These are phyloP conservation scores for Callosobruchus maculatus DNA, from an alignment of 2,888 invertebrate species.

Conservation along the genomic window DNA sequence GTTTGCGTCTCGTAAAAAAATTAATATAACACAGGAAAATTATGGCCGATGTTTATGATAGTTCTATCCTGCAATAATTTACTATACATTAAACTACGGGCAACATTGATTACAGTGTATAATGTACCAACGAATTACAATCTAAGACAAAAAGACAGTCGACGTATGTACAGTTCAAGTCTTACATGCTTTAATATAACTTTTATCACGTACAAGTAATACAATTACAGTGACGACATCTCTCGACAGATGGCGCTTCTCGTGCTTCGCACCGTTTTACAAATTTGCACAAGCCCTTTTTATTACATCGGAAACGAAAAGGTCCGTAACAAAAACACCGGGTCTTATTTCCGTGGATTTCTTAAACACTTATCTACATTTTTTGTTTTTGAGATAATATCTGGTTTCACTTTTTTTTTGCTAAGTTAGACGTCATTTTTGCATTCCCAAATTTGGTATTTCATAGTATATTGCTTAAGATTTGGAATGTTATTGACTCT, in stretches of 20 bases:
- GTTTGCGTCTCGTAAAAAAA: conserved; percentile 35
- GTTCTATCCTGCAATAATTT: conserved; percentile 48
- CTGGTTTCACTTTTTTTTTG: no score
- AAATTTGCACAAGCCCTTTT: conserved; percentile 47
- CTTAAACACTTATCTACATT: background rate
- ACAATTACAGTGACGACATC: conserved; percentile 26
- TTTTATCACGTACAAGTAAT: conserved; percentile 37
- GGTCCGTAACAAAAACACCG: conserved; percentile 22
- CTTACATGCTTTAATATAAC: conserved; percentile 36
- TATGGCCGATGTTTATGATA: conserved; percentile 33
- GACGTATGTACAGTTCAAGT: conserved; percentile 45
- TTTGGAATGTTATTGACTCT: no score
- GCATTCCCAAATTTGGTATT: no score
- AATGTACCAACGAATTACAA: conserved; percentile 47
- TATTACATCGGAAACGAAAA: conserved; percentile 21
- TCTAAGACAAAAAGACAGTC: conserved; percentile 48
- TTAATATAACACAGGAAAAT: conserved; percentile 37
- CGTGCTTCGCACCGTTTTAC: conserved; percentile 41
- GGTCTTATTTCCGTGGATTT: background rate
- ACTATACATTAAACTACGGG: conserved; percentile 51
- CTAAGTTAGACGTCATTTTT: no score
- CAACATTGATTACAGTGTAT: conserved; percentile 46
- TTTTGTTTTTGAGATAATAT: background rate
- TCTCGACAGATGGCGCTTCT: conserved; percentile 19
- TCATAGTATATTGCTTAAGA: no score